These are phyloP conservation scores for Mionectes macconnelli DNA, from an alignment of 2,113 vertebrate genomes.

Conservation along the genomic window DNA sequence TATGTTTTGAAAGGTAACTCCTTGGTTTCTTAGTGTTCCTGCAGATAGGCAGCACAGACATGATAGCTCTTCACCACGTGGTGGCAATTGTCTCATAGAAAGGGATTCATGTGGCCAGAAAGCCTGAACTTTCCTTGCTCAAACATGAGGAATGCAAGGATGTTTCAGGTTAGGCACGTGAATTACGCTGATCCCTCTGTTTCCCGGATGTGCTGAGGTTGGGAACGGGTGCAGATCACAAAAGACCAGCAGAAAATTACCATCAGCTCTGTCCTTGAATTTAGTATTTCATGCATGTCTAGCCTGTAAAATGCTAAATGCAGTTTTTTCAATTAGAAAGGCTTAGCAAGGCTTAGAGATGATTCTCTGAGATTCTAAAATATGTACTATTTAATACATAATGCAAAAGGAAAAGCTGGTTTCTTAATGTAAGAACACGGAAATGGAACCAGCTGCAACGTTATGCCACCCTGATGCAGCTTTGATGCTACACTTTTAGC, in stretches of 20 bases:
- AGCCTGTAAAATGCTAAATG: background rate
- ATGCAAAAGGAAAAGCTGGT: conserved; percentile 53
- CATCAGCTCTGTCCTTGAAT: background rate
- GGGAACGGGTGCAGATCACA: background rate
- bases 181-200: background rate
- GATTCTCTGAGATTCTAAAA: conserved; percentile 36
- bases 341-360: conserved; percentile 22
- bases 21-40: background rate
- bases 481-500: conserved; percentile 37
- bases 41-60: fast-evolving
- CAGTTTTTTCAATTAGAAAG: conserved; percentile 32
- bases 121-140: background rate
- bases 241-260: background rate
- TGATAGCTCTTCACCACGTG: background rate
- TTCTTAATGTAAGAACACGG: conserved; percentile 41
- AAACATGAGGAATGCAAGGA: background rate
- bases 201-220: background rate
- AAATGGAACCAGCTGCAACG: conserved; percentile 17
- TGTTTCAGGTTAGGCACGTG: background rate
- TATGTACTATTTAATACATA: conserved; percentile 30
- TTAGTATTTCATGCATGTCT: background rate
- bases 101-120: background rate
- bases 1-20: background rate
- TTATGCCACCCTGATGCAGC: conserved; percentile 35
- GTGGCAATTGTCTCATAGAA: background rate